Base-by-base conservation (phyloP, 2,113 vertebrate species). In the Xiphophorus hellerii region DNA sequence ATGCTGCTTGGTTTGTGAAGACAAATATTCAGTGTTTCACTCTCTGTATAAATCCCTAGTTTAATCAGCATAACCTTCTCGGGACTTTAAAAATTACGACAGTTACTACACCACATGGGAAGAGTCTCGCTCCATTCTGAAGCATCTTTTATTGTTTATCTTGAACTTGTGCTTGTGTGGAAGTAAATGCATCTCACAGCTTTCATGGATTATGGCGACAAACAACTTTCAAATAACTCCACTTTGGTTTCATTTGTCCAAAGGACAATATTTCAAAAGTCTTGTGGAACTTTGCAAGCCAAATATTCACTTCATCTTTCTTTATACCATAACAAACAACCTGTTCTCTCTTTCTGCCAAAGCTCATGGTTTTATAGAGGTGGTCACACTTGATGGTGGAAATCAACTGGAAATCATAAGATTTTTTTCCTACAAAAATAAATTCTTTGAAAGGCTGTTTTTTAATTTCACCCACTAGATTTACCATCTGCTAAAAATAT, bases 11-110 rank as follows among this genome's bases (percentile, higher is more conserved):
- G 15, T 72, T 37, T 70, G 66, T 15, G 12, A 54, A 80, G 48
- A 84, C 63, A 51, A 48, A 48, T 79, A 67, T 83, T 66, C 54
- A 20, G 75, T 20, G 54, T 66, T 29, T 71, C 78, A 79, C 76
- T 37, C 77, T 33, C 79, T 70, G 68, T 65, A 66, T 71, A 58
- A 58, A 58, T 25, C 51, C 22, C 25, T 58, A 3, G 51, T 58
- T 58, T 58, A 76, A 81, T 84, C 30, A 64, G 77, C 81, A 74
- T 80, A 62, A 81, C 80, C 48, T n/a, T n/a, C 69, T 70, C 66
- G 2, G 69, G 78, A 90, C 82, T 81, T 90, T 81, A 92, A 89
- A 91, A 25, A 74, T 84, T 83, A 80, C 75, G 66, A 17, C 87
- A 82, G 64, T 66, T 71, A 69, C 77, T 33, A 42, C 90, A 89